A percentile compares a stretch with the other conserved stretches of the same genome.
phyloP scores from a whole-genome alignment of 2,888 invertebrate genomes.

The Eulithis prunata region DNA sequence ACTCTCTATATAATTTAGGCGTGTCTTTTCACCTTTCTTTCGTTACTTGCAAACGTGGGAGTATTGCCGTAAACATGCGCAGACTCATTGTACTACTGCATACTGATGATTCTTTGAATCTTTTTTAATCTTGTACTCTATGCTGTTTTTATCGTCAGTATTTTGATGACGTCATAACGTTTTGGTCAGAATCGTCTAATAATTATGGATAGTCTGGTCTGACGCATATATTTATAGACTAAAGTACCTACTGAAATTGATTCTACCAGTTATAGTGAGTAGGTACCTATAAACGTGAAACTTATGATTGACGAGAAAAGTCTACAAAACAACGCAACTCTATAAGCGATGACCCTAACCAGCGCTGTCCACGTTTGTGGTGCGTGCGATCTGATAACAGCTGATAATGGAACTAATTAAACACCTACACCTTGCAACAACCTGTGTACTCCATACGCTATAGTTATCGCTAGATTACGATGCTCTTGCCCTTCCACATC shows the following conservation, averaged over 20 bases:
- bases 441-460: conserved; percentile 24
- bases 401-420: conserved; percentile 44
- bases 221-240: too few species aligned
- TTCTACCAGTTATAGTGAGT: not conserved
- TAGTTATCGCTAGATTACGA: conserved; percentile 17
- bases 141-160: too few species aligned
- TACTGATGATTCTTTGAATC: conserved; percentile 10
- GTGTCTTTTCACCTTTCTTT: conserved; percentile 37
- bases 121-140: not conserved
- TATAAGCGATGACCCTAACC: conserved; percentile 2
- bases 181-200: too few species aligned
- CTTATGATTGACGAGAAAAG: conserved; percentile 1
- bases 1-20: conserved; percentile 21
- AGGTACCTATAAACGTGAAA: too few species aligned
- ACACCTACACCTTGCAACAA: conserved; percentile 37
- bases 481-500: conserved; percentile 18
- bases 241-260: not conserved
- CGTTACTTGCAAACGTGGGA: conserved; percentile 26
- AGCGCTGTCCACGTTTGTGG: conserved; percentile 30
- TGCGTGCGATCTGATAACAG: conserved; percentile 42
- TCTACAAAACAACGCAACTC: not conserved
- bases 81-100: conserved; percentile 11
- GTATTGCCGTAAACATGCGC: conserved; percentile 25
- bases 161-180: too few species aligned
- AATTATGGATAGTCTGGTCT: too few species aligned